These are phyloP conservation scores for Eurypyga helias DNA, from an alignment of 2,113 vertebrate species.

Conservation along the genomic window DNA sequence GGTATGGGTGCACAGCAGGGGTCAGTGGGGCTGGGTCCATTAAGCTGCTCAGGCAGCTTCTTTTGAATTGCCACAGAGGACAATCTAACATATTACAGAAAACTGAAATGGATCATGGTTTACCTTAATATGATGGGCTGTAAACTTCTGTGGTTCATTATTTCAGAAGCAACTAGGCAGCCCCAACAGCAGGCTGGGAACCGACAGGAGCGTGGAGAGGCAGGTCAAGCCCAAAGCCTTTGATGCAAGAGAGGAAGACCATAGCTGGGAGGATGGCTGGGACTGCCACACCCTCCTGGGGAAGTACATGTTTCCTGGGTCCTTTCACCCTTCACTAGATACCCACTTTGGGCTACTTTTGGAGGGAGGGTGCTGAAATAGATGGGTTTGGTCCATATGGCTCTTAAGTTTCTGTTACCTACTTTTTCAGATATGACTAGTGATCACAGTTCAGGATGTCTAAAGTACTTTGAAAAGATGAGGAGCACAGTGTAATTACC, in stretches of 20 bases:
- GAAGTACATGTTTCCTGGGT: not conserved
- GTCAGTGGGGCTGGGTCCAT: not conserved
- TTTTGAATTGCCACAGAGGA: not conserved
- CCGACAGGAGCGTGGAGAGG: not conserved
- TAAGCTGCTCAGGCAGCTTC: not conserved
- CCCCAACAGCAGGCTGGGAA: not conserved
- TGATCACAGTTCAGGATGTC: not conserved
- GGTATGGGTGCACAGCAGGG: not conserved
- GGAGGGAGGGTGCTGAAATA: not conserved
- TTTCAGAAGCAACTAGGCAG: not conserved
- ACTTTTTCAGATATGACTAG: not conserved
- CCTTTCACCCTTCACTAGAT: not conserved
- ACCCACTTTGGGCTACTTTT: not conserved
- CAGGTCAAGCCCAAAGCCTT: not conserved
- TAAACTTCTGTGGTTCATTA: not conserved
- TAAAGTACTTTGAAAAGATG: not conserved
- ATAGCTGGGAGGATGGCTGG: not conserved
- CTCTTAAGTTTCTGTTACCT: not conserved
- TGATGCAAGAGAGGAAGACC: fast-evolving
- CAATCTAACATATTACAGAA: not conserved
- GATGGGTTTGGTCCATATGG: not conserved
- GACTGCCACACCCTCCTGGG: not conserved
- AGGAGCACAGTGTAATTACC: not conserved
- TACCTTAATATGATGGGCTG: not conserved
- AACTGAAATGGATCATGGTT: not conserved